phyloP scores from a whole-genome alignment of 2,113 vertebrate genomes.

The Nesogale talazaci region DNA sequence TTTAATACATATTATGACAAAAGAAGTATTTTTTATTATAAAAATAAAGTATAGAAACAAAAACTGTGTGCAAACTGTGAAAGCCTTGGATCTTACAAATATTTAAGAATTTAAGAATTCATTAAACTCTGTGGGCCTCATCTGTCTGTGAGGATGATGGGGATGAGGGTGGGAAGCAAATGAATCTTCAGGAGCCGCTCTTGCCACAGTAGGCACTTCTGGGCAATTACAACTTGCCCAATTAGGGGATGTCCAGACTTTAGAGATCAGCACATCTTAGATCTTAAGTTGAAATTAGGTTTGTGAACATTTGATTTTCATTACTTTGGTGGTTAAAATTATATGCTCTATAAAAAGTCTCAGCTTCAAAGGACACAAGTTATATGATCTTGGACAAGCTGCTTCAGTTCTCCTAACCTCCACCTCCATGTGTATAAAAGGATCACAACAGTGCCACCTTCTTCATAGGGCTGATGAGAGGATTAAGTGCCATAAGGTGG shows the following conservation, averaged over 20 bases:
- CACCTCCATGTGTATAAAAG: constrained; percentile 37
- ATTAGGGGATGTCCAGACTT: not conserved
- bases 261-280: not conserved
- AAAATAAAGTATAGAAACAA: too few species aligned
- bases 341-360: not conserved
- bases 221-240: constrained; percentile 26
- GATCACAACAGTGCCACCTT: not conserved
- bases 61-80: not conserved
- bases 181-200: not conserved
- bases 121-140: not conserved
- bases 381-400: not conserved
- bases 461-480: not conserved
- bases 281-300: constrained; percentile 28
- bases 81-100: not conserved
- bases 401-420: constrained; percentile 38
- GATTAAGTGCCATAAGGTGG: not conserved
- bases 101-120: constrained; percentile 8
- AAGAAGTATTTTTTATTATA: too few species aligned
- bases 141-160: not conserved
- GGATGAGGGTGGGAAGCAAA: not conserved
- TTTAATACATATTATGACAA: too few species aligned
- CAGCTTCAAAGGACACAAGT: not conserved
- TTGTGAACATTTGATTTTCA: constrained; percentile 34
- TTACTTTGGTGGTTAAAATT: constrained; percentile 33
- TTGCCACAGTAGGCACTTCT: not conserved